Percentiles rank a stretch among this genome's conserved stretches.
These are phyloP conservation scores for Stegodyphus mimosarum DNA, from an alignment of 1,140 invertebrate genomes.

Conservation along the genomic window DNA sequence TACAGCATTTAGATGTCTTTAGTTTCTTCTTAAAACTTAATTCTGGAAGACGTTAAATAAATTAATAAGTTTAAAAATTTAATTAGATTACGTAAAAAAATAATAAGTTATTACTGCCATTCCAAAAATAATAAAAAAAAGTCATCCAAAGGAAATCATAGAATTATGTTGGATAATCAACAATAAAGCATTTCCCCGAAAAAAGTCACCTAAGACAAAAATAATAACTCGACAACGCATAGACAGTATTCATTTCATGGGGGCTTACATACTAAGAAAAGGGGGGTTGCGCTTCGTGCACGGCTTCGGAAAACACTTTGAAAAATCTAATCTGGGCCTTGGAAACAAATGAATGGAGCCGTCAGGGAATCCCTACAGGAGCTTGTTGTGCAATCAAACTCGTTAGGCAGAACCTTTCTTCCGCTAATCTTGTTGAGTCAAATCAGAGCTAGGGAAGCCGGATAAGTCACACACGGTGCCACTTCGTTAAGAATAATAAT, in stretches of 20 bases:
- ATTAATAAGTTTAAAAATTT: too few species aligned
- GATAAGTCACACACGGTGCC: background rate
- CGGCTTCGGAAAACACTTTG: background rate
- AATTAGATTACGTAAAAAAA: too few species aligned
- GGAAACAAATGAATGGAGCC: constrained; percentile 2
- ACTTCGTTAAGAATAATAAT: constrained; percentile 47
- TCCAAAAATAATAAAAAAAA: too few species aligned
- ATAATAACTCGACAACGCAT: too few species aligned
- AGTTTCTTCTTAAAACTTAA: too few species aligned
- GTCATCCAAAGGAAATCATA: too few species aligned
- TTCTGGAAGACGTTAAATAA: too few species aligned
- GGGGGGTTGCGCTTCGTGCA: background rate
- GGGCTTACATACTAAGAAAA: background rate
- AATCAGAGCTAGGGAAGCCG: constrained; percentile 23
- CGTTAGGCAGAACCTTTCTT: constrained; percentile 25
- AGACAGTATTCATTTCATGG: background rate
- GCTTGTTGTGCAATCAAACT: constrained; percentile 38
- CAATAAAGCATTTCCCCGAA: too few species aligned
- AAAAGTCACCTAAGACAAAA: too few species aligned
- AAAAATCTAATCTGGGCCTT: background rate
- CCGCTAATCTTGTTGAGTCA: constrained; percentile 47
- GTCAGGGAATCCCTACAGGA: constrained; percentile 27
- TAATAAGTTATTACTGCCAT: too few species aligned
- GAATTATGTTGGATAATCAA: too few species aligned
- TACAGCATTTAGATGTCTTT: too few species aligned